Conservation (phyloP, 2,797 vertebrate species). For the Sebastes taczanowskii region DNA sequence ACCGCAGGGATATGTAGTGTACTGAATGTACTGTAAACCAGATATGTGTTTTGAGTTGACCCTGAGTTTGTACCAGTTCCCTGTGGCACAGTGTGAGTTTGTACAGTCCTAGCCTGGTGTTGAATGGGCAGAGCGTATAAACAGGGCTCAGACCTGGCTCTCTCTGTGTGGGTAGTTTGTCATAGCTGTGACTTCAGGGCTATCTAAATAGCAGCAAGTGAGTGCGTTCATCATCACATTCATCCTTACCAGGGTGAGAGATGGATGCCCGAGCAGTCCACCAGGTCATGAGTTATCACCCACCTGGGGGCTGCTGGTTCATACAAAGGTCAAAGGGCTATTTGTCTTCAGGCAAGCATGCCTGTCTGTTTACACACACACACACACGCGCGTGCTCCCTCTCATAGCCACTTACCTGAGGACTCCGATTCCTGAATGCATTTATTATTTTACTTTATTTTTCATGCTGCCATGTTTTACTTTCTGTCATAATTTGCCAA, state of each 20-base stretch:
- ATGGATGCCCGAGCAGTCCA: slow-evolving; percentile 62
- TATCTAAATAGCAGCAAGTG: slow-evolving; percentile 73
- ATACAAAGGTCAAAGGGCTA: slow-evolving; percentile 70
- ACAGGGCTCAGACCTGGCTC: slow-evolving; percentile 55
- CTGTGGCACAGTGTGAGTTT: slow-evolving; percentile 45
- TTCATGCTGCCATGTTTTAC: not conserved
- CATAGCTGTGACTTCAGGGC: slow-evolving; percentile 75
- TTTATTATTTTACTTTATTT: not conserved
- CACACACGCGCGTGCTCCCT: not conserved
- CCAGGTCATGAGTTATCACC: slow-evolving; percentile 77
- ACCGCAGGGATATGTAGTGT: not conserved
- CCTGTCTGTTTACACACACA: slow-evolving; percentile 26
- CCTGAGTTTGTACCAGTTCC: slow-evolving; percentile 43
- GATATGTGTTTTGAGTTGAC: slow-evolving; percentile 40
- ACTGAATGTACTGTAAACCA: not conserved
- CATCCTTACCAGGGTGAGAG: slow-evolving; percentile 69
- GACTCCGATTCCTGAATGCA: not conserved
- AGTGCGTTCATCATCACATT: slow-evolving; percentile 73
- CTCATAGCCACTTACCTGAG: slow-evolving; percentile 6
- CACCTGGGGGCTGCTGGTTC: slow-evolving; percentile 67
- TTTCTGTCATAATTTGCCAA: not conserved
- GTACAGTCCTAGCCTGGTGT: slow-evolving; percentile 22
- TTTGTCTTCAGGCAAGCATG: slow-evolving; percentile 67
- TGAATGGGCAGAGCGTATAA: slow-evolving; percentile 53
- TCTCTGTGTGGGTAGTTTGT: slow-evolving; percentile 69